These are phyloP conservation scores for Steinernema carpocapsae DNA, from an alignment of 2,888 invertebrate species.

Conservation along the genomic window DNA sequence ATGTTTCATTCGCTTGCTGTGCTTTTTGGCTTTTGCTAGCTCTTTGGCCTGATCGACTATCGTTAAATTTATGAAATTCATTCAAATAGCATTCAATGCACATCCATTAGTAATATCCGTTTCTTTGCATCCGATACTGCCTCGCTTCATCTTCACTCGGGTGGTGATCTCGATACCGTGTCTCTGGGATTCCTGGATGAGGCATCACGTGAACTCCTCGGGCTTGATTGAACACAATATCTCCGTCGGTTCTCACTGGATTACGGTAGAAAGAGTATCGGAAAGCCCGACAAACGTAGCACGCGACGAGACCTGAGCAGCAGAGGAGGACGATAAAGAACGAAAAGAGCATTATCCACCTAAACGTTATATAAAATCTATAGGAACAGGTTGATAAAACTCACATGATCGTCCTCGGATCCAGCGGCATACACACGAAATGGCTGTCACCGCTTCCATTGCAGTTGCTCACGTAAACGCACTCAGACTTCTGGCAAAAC, in stretches of 20 bases:
- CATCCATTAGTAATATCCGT: slow-evolving; percentile 2
- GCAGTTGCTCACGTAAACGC: slow-evolving; percentile 59
- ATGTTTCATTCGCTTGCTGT: too few relatives aligned
- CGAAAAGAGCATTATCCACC: slow-evolving; percentile 56
- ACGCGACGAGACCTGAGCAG: slow-evolving; percentile 59
- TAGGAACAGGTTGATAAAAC: too few relatives aligned
- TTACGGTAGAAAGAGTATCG: slow-evolving; percentile 50
- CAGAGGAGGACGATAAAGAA: slow-evolving; percentile 55
- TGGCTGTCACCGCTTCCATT: slow-evolving; percentile 49
- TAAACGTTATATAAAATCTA: too few relatives aligned
- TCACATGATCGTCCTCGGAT: slow-evolving; percentile 48
- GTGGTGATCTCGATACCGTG: slow-evolving; percentile 3
- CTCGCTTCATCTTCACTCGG: not conserved
- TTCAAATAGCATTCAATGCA: not conserved
- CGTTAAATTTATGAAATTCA: slow-evolving; percentile 7
- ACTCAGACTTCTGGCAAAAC: slow-evolving; percentile 61
- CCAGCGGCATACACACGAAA: slow-evolving; percentile 58
- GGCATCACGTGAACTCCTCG: slow-evolving; percentile 42
- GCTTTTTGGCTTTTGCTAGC: too few relatives aligned
- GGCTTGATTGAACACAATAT: slow-evolving; percentile 44
- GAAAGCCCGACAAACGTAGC: slow-evolving; percentile 58
- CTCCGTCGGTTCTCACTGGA: slow-evolving; percentile 41
- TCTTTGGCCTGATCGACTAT: too few relatives aligned
- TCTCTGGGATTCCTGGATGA: slow-evolving; percentile 38
- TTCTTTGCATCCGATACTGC: slow-evolving; percentile 21